Percentiles rank a stretch among this genome's conserved stretches.
phyloP scores from a whole-genome alignment of 2,113 vertebrate species.

The Dasyprocta punctata region DNA sequence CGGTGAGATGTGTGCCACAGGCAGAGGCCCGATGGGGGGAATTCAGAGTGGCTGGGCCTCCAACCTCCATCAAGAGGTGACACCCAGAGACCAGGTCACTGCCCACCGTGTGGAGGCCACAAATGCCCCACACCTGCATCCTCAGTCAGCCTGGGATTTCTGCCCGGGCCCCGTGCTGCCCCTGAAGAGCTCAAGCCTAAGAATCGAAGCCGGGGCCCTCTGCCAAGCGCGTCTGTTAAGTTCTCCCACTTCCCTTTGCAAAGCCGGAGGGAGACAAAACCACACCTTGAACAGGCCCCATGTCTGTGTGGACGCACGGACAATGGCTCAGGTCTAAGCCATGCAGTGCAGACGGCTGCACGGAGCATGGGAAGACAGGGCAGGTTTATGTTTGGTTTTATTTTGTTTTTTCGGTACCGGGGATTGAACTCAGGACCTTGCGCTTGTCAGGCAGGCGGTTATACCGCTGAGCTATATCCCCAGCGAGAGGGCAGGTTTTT shows the following conservation, averaged over 20 bases:
- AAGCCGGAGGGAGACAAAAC: background rate
- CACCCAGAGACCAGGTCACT: background rate
- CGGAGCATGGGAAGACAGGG: accelerated
- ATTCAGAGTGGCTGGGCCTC: background rate
- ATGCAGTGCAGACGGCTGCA: accelerated
- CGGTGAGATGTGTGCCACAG: background rate
- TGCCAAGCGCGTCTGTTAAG: accelerated
- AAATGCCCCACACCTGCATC: background rate
- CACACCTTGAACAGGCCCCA: background rate
- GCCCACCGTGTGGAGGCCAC: background rate
- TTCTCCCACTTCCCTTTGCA: background rate
- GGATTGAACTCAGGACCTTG: too few relatives aligned
- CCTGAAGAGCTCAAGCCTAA: background rate
- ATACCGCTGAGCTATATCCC: too few relatives aligned
- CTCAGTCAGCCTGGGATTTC: background rate
- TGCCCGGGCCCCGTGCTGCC: background rate
- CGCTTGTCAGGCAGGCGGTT: too few relatives aligned
- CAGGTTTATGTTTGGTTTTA: too few relatives aligned
- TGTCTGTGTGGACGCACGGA: background rate
- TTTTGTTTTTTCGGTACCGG: too few relatives aligned
- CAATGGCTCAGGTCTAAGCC: background rate
- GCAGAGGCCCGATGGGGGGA: background rate
- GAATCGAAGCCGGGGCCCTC: background rate
- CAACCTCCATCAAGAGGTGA: background rate
- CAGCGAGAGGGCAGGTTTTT: background rate